Conservation (phyloP, 2,888 invertebrate species). For the Pyrrhosoma nymphula region DNA sequence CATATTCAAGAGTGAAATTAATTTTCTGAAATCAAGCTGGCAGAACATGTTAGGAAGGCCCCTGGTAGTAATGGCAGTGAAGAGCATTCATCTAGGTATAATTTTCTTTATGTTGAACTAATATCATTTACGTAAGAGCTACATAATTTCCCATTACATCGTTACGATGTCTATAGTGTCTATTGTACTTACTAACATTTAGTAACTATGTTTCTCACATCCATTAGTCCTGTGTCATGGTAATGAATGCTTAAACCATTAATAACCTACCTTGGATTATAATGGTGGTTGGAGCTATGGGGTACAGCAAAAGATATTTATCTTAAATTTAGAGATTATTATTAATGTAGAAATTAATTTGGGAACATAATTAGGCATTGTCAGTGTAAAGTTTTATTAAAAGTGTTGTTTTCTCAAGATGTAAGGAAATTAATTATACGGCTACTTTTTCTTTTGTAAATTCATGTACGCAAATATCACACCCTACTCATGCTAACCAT, state of each 20-base stretch:
- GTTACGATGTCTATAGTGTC: background rate
- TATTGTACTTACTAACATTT: background rate
- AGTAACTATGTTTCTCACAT: background rate
- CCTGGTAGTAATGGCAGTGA: constrained; percentile 93
- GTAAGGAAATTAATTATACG: too few species aligned
- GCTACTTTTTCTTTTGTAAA: too few species aligned
- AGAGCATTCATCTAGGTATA: constrained; percentile 93
- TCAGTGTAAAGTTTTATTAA: too few species aligned
- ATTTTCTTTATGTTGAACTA: constrained; percentile 70
- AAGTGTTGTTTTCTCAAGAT: too few species aligned
- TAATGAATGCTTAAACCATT: background rate
- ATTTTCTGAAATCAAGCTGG: constrained; percentile 99
- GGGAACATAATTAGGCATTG: too few species aligned
- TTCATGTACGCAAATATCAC: too few species aligned
- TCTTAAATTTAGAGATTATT: background rate
- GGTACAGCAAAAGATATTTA: background rate
- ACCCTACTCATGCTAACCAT: too few species aligned
- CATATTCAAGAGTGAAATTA: constrained; percentile 97
- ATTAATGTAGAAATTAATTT: too few species aligned
- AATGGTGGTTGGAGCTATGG: background rate
- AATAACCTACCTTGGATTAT: background rate
- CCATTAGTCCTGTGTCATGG: background rate
- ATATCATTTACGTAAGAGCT: background rate
- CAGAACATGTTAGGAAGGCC: constrained; percentile 98
- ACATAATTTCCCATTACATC: background rate